These are phyloP conservation scores for Panagrolaimus sp. DNA, from an alignment of 1,140 invertebrate genomes.

Conservation along the genomic window DNA sequence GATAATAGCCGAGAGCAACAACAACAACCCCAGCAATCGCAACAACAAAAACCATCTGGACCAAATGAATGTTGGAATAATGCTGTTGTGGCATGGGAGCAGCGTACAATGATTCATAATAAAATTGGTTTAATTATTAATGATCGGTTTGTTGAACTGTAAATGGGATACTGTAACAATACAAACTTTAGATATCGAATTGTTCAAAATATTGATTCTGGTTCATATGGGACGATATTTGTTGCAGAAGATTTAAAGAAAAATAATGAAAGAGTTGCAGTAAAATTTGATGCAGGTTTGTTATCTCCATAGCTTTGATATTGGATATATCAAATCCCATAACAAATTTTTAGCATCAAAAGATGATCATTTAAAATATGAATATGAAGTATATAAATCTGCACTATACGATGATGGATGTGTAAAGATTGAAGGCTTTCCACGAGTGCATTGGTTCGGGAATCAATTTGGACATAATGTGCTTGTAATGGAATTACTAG, in stretches of 20 bases:
- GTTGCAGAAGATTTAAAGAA: constrained; percentile 35
- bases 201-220: constrained; percentile 39
- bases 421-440: constrained; percentile 37
- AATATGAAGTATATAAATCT: constrained; percentile 38
- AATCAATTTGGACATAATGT: constrained; percentile 40
- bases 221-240: constrained; percentile 39
- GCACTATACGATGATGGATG: constrained; percentile 36
- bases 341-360: neutral
- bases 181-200: constrained; percentile 31
- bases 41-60: neutral
- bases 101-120: constrained; percentile 40
- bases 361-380: constrained; percentile 36
- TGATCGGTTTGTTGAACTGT: constrained; percentile 20
- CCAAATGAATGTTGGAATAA: constrained; percentile 20
- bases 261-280: constrained; percentile 28
- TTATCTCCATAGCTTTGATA: no score
- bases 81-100: constrained; percentile 28
- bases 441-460: constrained; percentile 45
- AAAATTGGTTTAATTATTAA: constrained; percentile 40
- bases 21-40: constrained; percentile 3
- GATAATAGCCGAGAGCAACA: neutral
- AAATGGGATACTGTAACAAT: constrained; percentile 6
- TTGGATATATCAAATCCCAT: constrained; percentile 20
- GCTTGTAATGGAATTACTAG: constrained; percentile 42
- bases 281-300: constrained; percentile 40